Evolutionary conservation across 1,140 invertebrate species (phyloP).

Genomic region (Ceratoteleas bidentatus): DNA sequence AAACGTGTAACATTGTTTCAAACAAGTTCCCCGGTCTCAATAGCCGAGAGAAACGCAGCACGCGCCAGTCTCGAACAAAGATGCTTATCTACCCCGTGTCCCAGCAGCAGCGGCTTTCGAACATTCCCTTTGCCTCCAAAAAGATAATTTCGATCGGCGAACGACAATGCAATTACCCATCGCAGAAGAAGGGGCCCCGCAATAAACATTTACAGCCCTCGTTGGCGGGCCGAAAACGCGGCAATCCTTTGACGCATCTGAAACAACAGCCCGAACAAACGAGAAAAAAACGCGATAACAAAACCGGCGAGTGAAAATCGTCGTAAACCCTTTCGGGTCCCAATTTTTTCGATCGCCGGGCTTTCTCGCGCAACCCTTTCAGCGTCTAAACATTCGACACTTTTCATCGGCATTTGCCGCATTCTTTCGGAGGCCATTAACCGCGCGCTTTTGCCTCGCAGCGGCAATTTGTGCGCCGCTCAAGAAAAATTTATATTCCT

Average conservation of each 20-base stretch:
- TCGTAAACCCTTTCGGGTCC: conserved; percentile 55
- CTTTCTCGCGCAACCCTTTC: conserved; percentile 38
- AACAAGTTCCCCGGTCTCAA: conserved; percentile 52
- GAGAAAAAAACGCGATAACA: background rate
- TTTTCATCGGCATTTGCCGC: conserved; percentile 42
- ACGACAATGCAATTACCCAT: conserved; percentile 59
- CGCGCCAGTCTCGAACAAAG: conserved; percentile 48
- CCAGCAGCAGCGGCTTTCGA: conserved; percentile 46
- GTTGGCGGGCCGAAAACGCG: conserved; percentile 11
- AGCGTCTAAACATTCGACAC: conserved; percentile 39
- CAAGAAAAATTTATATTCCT: conserved; percentile 63
- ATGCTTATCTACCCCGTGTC: conserved; percentile 49
- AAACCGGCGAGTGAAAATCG: conserved; percentile 21
- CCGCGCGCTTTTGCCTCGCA: conserved; percentile 25
- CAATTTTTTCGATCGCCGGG: conserved; percentile 5
- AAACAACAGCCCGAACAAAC: conserved; percentile 7
- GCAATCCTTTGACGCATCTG: conserved; percentile 36
- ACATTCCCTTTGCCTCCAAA: conserved; percentile 39
- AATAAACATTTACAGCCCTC: conserved; percentile 44
- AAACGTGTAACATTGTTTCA: conserved; percentile 62
- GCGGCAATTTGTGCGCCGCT: conserved; percentile 54
- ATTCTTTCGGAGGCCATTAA: conserved; percentile 55
- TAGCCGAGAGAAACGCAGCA: conserved; percentile 40
- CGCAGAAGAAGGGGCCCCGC: conserved; percentile 23
- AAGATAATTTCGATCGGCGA: conserved; percentile 53